A percentile compares a stretch with the other conserved stretches of the same genome.
These are phyloP conservation scores for Latrodectus elegans DNA, from an alignment of 2,888 invertebrate genomes.

Conservation along the genomic window DNA sequence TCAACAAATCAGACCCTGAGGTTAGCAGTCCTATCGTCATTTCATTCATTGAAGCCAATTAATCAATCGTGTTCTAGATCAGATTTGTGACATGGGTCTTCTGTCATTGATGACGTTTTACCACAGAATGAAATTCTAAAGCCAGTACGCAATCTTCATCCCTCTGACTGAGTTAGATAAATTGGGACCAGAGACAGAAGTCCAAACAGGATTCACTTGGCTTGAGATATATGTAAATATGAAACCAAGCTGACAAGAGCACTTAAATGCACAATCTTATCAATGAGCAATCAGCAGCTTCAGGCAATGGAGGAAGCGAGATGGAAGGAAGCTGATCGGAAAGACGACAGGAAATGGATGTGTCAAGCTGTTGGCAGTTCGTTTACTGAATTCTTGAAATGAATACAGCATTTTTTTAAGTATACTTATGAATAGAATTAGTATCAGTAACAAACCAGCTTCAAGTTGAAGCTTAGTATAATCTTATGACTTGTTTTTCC, in stretches of 20 bases:
- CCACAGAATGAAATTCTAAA: too few species aligned
- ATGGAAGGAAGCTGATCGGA: too few species aligned
- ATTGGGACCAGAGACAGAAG: not conserved
- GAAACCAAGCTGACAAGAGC: conserved; percentile 25
- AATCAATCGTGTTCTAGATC: conserved; percentile 1
- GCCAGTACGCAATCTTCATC: too few species aligned
- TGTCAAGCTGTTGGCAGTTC: too few species aligned
- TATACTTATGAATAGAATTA: too few species aligned
- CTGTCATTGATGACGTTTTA: not conserved
- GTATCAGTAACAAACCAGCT: too few species aligned
- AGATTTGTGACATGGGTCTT: not conserved
- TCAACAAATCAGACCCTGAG: not conserved
- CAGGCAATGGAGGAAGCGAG: conserved; percentile 5
- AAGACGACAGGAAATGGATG: too few species aligned
- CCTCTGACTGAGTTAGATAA: too few species aligned
- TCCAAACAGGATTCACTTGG: not conserved
- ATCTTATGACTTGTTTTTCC: too few species aligned
- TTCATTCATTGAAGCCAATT: not conserved
- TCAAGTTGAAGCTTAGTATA: too few species aligned
- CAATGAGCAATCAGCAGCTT: conserved; percentile 28
- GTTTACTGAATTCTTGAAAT: too few species aligned
- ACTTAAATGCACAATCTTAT: conserved; percentile 18
- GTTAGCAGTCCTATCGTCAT: not conserved
- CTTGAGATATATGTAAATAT: not conserved
- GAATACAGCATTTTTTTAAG: too few species aligned